Conservation (phyloP, 1,140 invertebrate species). For the Matsumurasca onukii region DNA sequence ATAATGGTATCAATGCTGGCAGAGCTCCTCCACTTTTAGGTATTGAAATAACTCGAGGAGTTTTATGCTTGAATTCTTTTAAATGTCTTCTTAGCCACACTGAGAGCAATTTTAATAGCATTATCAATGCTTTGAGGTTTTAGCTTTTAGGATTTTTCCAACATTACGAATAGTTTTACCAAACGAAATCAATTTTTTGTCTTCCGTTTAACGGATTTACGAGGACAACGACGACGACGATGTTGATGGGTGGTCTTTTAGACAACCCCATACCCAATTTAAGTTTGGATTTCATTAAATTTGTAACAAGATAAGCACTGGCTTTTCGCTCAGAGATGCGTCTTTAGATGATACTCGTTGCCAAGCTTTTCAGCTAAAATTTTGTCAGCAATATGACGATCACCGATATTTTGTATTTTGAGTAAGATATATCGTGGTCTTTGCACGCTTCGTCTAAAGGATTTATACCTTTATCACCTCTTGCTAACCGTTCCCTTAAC, state of each 20-base stretch:
- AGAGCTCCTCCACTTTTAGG: background rate
- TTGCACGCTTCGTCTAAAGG: slow-evolving; percentile 49
- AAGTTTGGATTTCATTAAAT: slow-evolving; percentile 44
- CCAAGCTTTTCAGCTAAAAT: slow-evolving; percentile 47
- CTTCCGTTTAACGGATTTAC: background rate
- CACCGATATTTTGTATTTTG: slow-evolving; percentile 43
- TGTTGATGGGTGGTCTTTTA: slow-evolving; percentile 36
- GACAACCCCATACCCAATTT: slow-evolving; percentile 44
- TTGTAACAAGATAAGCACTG: slow-evolving; percentile 43
- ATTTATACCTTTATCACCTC: slow-evolving; percentile 50
- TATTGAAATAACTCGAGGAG: background rate
- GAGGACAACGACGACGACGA: background rate
- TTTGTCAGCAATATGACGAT: slow-evolving; percentile 48
- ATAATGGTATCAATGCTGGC: background rate
- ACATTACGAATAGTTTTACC: background rate
- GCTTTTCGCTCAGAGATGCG: slow-evolving; percentile 43
- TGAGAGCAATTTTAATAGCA: background rate
- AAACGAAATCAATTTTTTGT: background rate
- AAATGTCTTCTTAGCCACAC: background rate
- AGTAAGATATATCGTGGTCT: slow-evolving; percentile 51
- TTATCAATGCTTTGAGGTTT: background rate
- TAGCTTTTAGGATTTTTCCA: background rate
- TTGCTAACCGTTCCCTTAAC: slow-evolving; percentile 46
- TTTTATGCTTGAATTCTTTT: background rate
- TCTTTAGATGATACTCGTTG: slow-evolving; percentile 47